phyloP scores from a whole-genome alignment of 1,140 invertebrate species.

The Philotrypesis tridentata region DNA sequence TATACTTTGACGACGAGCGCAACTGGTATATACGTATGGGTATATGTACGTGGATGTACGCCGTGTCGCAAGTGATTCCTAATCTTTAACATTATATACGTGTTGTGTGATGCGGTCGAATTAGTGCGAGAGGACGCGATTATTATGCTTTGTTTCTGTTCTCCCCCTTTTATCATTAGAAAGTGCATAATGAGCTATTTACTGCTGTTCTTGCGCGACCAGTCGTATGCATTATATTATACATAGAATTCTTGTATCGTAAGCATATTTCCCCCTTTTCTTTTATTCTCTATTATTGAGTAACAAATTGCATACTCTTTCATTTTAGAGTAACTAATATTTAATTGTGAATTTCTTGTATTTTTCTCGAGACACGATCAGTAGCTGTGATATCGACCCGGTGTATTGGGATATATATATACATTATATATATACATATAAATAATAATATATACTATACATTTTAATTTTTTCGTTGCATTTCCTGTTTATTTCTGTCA shows the following conservation, averaged over 20 bases:
- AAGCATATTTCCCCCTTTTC: conserved; percentile 27
- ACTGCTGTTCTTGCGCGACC: background rate
- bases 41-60: too few species aligned
- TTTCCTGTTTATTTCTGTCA: background rate
- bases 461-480: conserved; percentile 43
- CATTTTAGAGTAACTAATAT: conserved; percentile 50
- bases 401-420: conserved; percentile 59
- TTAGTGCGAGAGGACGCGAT: background rate
- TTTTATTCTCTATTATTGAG: conserved; percentile 39
- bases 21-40: too few species aligned
- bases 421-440: conserved; percentile 2
- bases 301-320: conserved; percentile 50
- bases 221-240: conserved; percentile 7
- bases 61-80: background rate
- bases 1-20: background rate
- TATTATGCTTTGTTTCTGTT: background rate
- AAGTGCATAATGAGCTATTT: background rate
- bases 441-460: background rate
- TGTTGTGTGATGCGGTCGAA: background rate
- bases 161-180: background rate
- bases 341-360: conserved; percentile 38
- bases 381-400: conserved; percentile 69
- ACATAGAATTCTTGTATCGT: conserved; percentile 4
- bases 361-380: conserved; percentile 51
- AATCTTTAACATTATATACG: background rate